Base-by-base conservation (phyloP, 2,888 invertebrate genomes). In the Campoletis raptor region DNA sequence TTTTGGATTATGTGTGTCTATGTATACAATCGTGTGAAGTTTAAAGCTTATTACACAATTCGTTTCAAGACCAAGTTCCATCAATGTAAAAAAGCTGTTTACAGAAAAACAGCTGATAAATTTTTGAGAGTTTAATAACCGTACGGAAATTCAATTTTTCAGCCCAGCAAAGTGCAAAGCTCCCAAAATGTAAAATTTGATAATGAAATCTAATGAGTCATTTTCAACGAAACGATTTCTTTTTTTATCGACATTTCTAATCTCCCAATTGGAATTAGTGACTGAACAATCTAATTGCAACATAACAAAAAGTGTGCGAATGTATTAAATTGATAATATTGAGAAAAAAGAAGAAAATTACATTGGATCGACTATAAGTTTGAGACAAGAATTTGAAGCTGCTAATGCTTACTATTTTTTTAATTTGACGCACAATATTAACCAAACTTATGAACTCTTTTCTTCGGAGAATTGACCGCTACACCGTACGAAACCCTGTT, bases 141-240 rank as follows among this genome's bases (percentile, higher is more conserved):
- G 30, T 2, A 30, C 30, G 2, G 30, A 30, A 30, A 30, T 30
- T 30, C 30, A 30, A 30, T 30, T 30, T 30, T 3, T 30, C 30
- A 3, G 30, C 30, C 30, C 30, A 30, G 30, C 30, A 30, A 30
- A 30, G 30, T 1, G 30, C 30, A 30, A 30, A 30, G 30, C 3
- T 30, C 30, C 3, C 30, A 30, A 30, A 30, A 3, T 30, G 30
- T 30, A 30, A 36, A 76, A 52, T 66, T 76, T 36, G 30, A 52
- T 64, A 77, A 76, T 9, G 24, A 72, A 45, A 77, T 64, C n/a
- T n/a, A n/a, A n/a, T n/a, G n/a, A 67, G 70, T 69, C 72, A 85
- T 72, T 76, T 52, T 12, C 37, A 36, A 24, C n/a, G n/a, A 15
- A 4, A 70, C 45, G 24, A 15, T 10, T 42, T 9, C 10, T 57